Conservation (phyloP, 2,888 invertebrate genomes). For the Charanyca ferruginea region DNA sequence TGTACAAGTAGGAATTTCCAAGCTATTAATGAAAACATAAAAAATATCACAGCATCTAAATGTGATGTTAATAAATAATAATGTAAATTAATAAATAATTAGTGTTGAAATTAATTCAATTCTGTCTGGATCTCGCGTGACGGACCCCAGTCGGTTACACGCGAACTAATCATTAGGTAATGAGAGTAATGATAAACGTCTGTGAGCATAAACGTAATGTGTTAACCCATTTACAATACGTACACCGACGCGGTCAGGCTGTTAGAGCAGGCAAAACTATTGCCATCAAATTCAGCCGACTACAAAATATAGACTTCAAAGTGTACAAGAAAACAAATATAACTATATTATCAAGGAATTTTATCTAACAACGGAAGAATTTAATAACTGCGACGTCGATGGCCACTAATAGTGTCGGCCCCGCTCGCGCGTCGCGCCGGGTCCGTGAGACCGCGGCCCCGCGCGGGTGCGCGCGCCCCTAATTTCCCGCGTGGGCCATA, state of each 20-base stretch:
- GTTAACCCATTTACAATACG: constrained; percentile 19
- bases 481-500: constrained; percentile 82
- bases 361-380: background rate
- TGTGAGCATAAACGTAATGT: constrained; percentile 16
- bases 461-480: constrained; percentile 60
- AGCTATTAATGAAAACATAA: background rate
- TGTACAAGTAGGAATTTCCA: too few relatives aligned
- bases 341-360: background rate
- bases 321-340: background rate
- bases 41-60: constrained; percentile 5
- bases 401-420: constrained; percentile 44
- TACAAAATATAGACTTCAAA: too few relatives aligned
- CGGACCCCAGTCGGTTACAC: constrained; percentile 40
- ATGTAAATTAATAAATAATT: constrained; percentile 49
- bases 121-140: constrained; percentile 24
- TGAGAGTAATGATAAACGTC: constrained; percentile 40
- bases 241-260: background rate
- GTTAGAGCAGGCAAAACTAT: background rate
- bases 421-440: background rate
- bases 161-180: constrained; percentile 57
- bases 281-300: background rate
- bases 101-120: constrained; percentile 49
- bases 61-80: constrained; percentile 14
- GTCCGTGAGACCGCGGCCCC: constrained; percentile 16
- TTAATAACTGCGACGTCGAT: constrained; percentile 50